phyloP scores from a whole-genome alignment of 1,140 invertebrate genomes.

The Pissodes strobi region DNA sequence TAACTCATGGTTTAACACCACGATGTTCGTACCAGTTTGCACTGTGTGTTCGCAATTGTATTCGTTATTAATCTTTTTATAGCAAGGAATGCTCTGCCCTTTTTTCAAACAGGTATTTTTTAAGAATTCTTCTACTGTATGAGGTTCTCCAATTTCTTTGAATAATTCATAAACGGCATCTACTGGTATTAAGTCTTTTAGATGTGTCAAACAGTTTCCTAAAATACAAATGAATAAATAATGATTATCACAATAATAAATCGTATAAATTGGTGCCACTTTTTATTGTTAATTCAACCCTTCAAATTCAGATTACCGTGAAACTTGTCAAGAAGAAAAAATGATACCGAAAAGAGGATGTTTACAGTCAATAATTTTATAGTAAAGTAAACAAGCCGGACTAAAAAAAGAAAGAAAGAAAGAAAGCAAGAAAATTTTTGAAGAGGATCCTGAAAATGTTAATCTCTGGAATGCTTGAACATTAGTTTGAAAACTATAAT shows the following conservation, averaged over 20 bases:
- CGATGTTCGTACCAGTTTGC: constrained; percentile 25
- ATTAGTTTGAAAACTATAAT: no score
- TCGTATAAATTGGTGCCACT: background rate
- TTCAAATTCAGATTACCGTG: no score
- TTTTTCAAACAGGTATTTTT: constrained; percentile 42
- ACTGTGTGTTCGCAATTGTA: background rate
- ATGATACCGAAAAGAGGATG: no score
- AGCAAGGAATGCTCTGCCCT: constrained; percentile 36
- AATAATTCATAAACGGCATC: constrained; percentile 59
- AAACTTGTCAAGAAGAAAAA: no score
- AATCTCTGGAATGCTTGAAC: no score
- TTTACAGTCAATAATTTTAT: no score
- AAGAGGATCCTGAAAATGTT: no score
- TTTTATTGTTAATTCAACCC: no score
- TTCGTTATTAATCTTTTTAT: constrained; percentile 22
- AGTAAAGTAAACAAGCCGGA: no score
- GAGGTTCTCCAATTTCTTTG: constrained; percentile 57
- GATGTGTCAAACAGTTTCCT: constrained; percentile 56
- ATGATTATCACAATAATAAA: background rate
- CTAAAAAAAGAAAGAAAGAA: no score
- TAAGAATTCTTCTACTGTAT: constrained; percentile 57
- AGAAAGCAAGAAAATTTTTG: no score
- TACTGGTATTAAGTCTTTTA: constrained; percentile 58
- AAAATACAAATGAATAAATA: constrained; percentile 4
- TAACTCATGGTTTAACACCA: constrained; percentile 24